A percentile compares a stretch with the other conserved stretches of the same genome.
Evolutionary conservation across 2,888 invertebrate genomes (phyloP).

Genomic region (Gymnocheta viridis): DNA sequence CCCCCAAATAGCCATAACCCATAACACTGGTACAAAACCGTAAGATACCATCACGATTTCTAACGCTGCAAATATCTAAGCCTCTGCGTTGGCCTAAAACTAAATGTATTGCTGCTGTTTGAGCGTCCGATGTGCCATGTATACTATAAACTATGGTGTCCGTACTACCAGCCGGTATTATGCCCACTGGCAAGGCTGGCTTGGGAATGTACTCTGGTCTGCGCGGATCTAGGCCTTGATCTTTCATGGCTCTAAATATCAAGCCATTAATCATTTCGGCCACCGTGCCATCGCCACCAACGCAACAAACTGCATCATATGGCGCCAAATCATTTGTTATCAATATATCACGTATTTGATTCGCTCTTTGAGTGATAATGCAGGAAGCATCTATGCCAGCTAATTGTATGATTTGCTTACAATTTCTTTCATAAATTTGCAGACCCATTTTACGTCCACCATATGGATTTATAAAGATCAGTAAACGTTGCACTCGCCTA

Average conservation of each 20-base stretch:
- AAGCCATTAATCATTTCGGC: slow-evolving; percentile 91
- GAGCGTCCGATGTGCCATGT: slow-evolving; percentile 90
- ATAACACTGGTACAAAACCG: slow-evolving; percentile 89
- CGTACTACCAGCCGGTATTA: slow-evolving; percentile 89
- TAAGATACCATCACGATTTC: slow-evolving; percentile 84
- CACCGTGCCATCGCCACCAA: slow-evolving; percentile 94
- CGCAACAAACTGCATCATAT: slow-evolving; percentile 88
- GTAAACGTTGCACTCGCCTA: slow-evolving; percentile 86
- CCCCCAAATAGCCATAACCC: slow-evolving; percentile 93
- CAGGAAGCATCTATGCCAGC: slow-evolving; percentile 87
- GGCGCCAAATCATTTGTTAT: slow-evolving; percentile 84
- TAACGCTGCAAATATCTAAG: slow-evolving; percentile 89
- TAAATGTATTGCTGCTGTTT: slow-evolving; percentile 91
- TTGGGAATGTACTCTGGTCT: slow-evolving; percentile 79
- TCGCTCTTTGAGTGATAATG: slow-evolving; percentile 87
- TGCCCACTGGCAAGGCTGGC: slow-evolving; percentile 82
- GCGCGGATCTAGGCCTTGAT: slow-evolving; percentile 76
- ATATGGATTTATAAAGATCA: slow-evolving; percentile 92
- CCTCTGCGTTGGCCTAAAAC: slow-evolving; percentile 89
- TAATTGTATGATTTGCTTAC: slow-evolving; percentile 85
- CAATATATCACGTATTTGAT: slow-evolving; percentile 88
- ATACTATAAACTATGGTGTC: slow-evolving; percentile 91
- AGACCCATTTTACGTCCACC: slow-evolving; percentile 90
- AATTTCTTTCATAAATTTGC: slow-evolving; percentile 88
- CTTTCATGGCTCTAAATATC: slow-evolving; percentile 83